phyloP scores from a whole-genome alignment of 1,140 invertebrate genomes.

The Tetramorium simillimum region DNA sequence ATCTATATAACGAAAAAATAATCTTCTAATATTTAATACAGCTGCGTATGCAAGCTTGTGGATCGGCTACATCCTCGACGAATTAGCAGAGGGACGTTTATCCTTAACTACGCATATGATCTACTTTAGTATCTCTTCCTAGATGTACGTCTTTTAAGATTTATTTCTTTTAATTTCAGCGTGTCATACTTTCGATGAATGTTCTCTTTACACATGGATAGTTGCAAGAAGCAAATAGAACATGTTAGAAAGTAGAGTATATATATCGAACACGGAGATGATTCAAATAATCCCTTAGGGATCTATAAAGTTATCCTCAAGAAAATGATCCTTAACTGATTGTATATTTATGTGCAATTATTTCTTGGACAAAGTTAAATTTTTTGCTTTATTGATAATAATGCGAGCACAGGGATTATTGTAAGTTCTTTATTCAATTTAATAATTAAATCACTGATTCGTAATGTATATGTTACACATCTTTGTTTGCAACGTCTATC shows the following conservation, averaged over 20 bases:
- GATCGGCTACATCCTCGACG: neutral
- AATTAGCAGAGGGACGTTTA: neutral
- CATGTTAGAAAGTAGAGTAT: neutral
- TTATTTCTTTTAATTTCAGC: neutral
- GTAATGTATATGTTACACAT: constrained; percentile 18
- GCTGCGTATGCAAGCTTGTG: constrained; percentile 11
- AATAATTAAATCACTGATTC: neutral
- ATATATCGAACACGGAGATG: neutral
- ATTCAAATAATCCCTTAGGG: neutral
- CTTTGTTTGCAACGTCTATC: neutral
- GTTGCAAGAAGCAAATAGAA: neutral
- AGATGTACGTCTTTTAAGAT: neutral
- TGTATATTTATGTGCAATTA: neutral
- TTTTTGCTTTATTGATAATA: neutral
- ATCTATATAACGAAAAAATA: constrained; percentile 24
- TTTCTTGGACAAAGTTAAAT: neutral
- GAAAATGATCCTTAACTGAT: neutral
- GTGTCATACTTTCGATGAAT: neutral
- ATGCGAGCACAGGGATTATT: neutral
- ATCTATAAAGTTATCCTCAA: neutral
- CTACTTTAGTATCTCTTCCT: neutral
- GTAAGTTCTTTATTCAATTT: neutral
- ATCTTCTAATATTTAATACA: neutral
- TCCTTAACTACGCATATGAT: neutral
- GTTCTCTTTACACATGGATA: neutral